Base-by-base conservation (phyloP, 1,140 invertebrate genomes). In the Microplitis demolitor region DNA sequence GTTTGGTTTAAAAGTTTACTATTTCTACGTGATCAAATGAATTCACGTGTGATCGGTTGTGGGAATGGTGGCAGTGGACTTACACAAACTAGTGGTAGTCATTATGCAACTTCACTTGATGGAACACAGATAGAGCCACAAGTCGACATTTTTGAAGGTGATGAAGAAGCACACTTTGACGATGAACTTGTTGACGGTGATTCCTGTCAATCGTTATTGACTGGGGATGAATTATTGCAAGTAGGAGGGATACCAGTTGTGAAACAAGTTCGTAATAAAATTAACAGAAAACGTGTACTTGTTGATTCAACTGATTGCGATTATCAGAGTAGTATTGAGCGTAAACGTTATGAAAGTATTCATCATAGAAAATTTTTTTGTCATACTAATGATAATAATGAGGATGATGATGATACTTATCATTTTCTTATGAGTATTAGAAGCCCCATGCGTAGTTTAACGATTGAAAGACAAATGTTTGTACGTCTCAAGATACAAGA, bases 401-500 rank as follows among this genome's bases (percentile, higher is more conserved):
- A 82, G 8, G 75, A 81, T 6, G 77, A 81, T 11, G 83, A 84
- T 63, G 78, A 84, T 13, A 82, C 82, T 66, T 83, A 83, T 71
- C 82, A 83, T 31, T 84, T 84, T 56, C 74, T 83, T 0, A 82
- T 84, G 81, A 84, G 83, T 69, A 76, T 84, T 0, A 69, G 79
- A 9, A 83, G 80, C 64, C 82, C 82, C 0, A 34, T 84, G 34
- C 77, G 80, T 16, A 83, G 79, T 60, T 66, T 84, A 24, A 79
- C 83, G 3, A 77, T 82, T 14, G 80, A 82, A n/a, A 73, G 83
- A 11, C 82, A 84, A 54, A 80, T 83, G 77, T 83, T 78, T 37
- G 78, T 84, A 4, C 71, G 83, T n/a, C 62, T 84, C 1, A 84
- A 84, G 67, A 84, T 84, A n/a, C 83, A 84, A 68, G 81, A 84